Conservation (phyloP, 2,113 vertebrate genomes). For the Peucedramus taeniatus region DNA sequence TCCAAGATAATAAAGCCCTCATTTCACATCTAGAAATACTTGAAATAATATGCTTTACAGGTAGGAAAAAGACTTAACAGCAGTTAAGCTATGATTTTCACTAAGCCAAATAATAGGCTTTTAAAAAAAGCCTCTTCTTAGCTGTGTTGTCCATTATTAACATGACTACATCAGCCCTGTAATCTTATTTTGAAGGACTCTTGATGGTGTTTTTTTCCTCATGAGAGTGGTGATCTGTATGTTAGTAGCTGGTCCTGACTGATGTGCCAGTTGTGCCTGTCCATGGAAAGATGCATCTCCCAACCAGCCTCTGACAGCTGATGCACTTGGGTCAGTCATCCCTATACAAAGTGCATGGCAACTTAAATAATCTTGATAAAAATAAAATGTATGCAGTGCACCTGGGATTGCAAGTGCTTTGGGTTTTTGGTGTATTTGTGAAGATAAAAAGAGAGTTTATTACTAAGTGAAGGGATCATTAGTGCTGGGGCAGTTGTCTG, state of each 20-base stretch:
- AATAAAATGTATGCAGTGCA: neutral
- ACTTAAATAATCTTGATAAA: neutral
- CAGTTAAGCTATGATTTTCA: constrained; percentile 37
- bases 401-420: neutral
- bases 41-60: constrained; percentile 31
- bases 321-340: neutral
- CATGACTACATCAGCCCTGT: neutral
- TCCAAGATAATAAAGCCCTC: neutral
- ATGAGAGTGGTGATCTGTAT: neutral
- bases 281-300: neutral
- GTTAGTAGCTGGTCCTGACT: neutral
- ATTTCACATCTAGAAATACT: constrained; percentile 24
- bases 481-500: neutral
- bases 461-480: neutral
- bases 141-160: neutral
- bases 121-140: constrained; percentile 24
- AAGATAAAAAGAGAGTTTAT: neutral
- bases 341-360: neutral
- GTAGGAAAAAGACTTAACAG: neutral
- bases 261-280: neutral
- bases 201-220: neutral
- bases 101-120: constrained; percentile 23
- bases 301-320: neutral
- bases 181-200: neutral
- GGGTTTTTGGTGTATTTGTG: neutral